These are phyloP conservation scores for Lampris megalopsis DNA, from an alignment of 2,113 vertebrate genomes.

Conservation along the genomic window DNA sequence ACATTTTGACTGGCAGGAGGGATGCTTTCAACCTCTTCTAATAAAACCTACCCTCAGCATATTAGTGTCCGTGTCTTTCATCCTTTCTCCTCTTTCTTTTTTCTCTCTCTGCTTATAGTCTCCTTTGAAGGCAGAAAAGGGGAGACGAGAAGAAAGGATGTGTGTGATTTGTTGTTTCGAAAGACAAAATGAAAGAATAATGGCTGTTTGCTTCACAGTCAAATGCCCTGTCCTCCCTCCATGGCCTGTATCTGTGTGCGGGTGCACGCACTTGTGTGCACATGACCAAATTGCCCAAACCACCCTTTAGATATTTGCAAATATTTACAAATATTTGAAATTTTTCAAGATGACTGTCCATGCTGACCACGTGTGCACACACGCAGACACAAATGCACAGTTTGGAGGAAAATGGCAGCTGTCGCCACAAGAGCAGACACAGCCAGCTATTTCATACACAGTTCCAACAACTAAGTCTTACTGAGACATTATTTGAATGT, in stretches of 20 bases:
- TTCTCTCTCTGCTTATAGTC: constrained; percentile 58
- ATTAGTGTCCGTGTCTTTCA: constrained; percentile 59
- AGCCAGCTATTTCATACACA: too few species aligned
- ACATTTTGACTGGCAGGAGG: constrained; percentile 54
- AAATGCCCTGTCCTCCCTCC: constrained; percentile 17
- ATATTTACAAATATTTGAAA: too few species aligned
- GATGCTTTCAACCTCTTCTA: constrained; percentile 61
- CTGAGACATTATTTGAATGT: too few species aligned
- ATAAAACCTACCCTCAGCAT: constrained; percentile 64
- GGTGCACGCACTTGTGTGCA: background rate
- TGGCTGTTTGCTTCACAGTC: constrained; percentile 32
- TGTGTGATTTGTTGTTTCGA: constrained; percentile 55
- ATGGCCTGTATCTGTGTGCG: background rate
- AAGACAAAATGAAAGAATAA: constrained; percentile 53
- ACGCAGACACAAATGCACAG: too few species aligned
- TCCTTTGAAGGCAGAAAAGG: constrained; percentile 60
- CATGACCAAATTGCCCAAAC: too few species aligned
- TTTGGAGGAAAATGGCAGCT: too few species aligned
- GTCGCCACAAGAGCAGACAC: too few species aligned
- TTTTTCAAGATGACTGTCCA: too few species aligned
- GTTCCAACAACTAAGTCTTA: too few species aligned
- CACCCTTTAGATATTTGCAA: too few species aligned
- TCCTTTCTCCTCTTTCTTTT: constrained; percentile 56
- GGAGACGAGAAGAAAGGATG: constrained; percentile 46
- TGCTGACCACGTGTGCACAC: too few species aligned